A percentile compares a stretch with the other conserved stretches of the same genome.
These are phyloP conservation scores for Hymenopus coronatus DNA, from an alignment of 2,888 invertebrate genomes.

Conservation along the genomic window DNA sequence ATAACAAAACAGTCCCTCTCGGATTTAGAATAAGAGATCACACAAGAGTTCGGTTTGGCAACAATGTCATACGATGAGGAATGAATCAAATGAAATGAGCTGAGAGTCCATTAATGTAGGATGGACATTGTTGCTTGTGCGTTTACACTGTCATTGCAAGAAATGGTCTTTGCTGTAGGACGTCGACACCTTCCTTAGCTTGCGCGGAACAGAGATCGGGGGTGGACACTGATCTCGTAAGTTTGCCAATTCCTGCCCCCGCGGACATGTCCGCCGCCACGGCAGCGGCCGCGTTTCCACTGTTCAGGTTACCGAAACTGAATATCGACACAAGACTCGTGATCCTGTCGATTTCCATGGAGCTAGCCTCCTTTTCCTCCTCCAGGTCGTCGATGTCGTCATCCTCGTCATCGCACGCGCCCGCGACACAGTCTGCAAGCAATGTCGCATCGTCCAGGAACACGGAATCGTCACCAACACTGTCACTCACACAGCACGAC, in stretches of 20 bases:
- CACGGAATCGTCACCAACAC: slow-evolving; percentile 44
- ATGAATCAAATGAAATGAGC: neutral
- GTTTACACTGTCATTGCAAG: slow-evolving; percentile 56
- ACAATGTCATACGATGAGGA: neutral
- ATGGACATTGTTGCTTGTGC: neutral
- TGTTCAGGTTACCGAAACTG: slow-evolving; percentile 50
- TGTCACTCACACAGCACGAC: slow-evolving; percentile 34
- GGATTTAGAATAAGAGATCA: neutral
- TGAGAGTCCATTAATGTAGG: neutral
- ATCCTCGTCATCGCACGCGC: slow-evolving; percentile 36
- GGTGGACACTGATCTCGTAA: slow-evolving; percentile 51
- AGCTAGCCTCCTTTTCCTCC: slow-evolving; percentile 40
- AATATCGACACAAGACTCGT: slow-evolving; percentile 59
- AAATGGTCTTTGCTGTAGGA: slow-evolving; percentile 51
- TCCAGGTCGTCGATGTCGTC: slow-evolving; percentile 38
- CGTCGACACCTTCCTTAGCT: slow-evolving; percentile 50
- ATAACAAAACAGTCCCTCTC: neutral
- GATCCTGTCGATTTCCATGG: slow-evolving; percentile 58
- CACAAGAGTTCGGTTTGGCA: neutral
- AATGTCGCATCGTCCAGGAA: slow-evolving; percentile 49
- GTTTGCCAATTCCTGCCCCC: slow-evolving; percentile 37
- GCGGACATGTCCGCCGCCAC: slow-evolving; percentile 27
- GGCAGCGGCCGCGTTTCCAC: slow-evolving; percentile 1
- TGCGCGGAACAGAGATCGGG: slow-evolving; percentile 56
- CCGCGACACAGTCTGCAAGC: slow-evolving; percentile 45